Conservation (phyloP, 2,113 vertebrate species). For the Oostethus manadensis region DNA sequence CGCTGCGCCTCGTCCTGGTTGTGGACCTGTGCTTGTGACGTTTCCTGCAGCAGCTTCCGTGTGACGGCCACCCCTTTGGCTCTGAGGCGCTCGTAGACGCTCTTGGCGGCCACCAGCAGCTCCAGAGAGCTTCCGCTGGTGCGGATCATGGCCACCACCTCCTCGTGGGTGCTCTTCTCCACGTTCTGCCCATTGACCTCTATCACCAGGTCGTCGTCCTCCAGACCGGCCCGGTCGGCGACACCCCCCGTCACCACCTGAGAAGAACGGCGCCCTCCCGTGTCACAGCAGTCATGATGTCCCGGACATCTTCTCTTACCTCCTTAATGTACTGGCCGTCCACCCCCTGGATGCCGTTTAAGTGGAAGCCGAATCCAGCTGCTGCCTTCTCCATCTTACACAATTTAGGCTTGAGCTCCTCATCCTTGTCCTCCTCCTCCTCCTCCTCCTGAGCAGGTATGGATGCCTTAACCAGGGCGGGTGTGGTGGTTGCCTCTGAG, state of each 20-base stretch:
- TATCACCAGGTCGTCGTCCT: constrained; percentile 79
- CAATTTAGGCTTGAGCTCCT: constrained; percentile 78
- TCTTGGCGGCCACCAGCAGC: constrained; percentile 77
- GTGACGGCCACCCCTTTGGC: constrained; percentile 72
- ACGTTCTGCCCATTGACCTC: constrained; percentile 85
- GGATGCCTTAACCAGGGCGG: constrained; percentile 10
- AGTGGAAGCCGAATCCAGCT: constrained; percentile 83
- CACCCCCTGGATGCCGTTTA: constrained; percentile 79
- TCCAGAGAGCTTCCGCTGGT: constrained; percentile 67
- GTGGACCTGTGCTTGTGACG: constrained; percentile 19
- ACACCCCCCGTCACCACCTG: constrained; percentile 78
- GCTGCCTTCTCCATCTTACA: constrained; percentile 79
- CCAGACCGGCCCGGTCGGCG: constrained; percentile 78
- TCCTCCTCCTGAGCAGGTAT: background rate
- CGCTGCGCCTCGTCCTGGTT: constrained; percentile 13
- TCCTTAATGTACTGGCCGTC: constrained; percentile 79
- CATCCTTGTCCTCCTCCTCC: constrained; percentile 19
- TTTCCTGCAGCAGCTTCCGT: constrained; percentile 50
- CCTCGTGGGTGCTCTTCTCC: constrained; percentile 72
- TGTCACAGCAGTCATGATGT: background rate
- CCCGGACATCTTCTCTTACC: constrained; percentile 58
- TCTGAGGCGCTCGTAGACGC: constrained; percentile 75
- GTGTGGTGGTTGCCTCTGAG: constrained; percentile 42
- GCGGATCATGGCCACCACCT: constrained; percentile 77
- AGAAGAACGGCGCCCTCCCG: background rate